Evolutionary conservation across 2,797 vertebrate genomes (phyloP).

Genomic region (Hippopotamyrus pictus): DNA sequence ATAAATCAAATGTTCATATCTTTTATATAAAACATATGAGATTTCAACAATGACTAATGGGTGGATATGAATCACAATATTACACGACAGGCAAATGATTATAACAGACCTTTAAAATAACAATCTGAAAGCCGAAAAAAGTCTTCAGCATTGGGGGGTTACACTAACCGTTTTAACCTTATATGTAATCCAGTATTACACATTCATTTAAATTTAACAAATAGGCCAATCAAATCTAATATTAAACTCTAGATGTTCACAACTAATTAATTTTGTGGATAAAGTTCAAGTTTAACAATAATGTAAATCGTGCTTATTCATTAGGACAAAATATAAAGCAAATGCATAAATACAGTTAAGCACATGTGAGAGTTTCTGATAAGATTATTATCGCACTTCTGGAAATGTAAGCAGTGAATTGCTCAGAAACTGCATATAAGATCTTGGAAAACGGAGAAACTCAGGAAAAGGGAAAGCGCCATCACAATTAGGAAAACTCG

Average conservation of each 20-base stretch:
- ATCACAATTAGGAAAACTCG: not conserved
- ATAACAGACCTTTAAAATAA: slow-evolving; percentile 23
- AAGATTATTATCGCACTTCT: not conserved
- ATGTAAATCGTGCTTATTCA: not conserved
- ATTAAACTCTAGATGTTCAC: not conserved
- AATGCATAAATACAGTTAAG: not conserved
- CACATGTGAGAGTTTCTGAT: not conserved
- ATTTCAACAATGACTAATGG: not conserved
- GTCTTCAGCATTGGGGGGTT: not conserved
- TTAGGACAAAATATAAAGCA: not conserved
- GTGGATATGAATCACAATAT: slow-evolving; percentile 9
- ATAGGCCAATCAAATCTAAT: not conserved
- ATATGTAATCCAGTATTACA: not conserved
- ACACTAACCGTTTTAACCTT: not conserved
- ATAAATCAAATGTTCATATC: not conserved
- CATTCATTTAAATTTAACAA: not conserved
- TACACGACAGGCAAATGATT: slow-evolving; percentile 17
- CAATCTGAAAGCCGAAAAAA: not conserved
- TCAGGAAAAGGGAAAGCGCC: not conserved
- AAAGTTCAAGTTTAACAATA: not conserved
- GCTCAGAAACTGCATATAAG: not conserved
- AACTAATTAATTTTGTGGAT: not conserved
- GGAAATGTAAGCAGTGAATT: not conserved
- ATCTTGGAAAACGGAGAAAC: not conserved
- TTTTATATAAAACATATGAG: not conserved